Conservation (phyloP, 2,113 vertebrate species). For the Patagioenas fasciata region DNA sequence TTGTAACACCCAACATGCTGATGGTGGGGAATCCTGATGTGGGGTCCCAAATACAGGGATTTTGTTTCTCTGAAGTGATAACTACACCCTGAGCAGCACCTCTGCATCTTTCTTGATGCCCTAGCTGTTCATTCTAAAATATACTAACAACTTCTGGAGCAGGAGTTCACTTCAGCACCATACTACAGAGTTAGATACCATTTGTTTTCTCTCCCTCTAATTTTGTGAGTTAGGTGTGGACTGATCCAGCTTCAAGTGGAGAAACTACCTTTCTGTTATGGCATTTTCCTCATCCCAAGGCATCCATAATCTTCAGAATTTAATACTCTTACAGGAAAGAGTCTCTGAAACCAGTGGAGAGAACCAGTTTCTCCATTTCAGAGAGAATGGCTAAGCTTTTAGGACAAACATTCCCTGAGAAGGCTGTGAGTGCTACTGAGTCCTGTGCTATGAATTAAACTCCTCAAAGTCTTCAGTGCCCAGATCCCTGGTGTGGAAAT, state of each 20-base stretch:
- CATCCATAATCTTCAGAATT: not conserved
- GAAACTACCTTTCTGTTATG: not conserved
- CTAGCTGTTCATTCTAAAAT: not conserved
- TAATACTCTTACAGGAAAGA: not conserved
- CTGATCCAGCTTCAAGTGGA: not conserved
- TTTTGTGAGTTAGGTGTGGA: not conserved
- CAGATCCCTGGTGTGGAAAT: not conserved
- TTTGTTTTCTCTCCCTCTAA: not conserved
- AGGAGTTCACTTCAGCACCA: not conserved
- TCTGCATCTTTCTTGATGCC: not conserved
- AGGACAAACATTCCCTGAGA: not conserved
- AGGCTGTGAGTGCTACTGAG: not conserved
- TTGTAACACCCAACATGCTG: not conserved
- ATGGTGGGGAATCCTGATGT: not conserved
- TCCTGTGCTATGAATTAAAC: not conserved
- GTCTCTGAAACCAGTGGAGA: not conserved
- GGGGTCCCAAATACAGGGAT: not conserved
- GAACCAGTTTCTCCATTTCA: not conserved
- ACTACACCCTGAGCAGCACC: not conserved
- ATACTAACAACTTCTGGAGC: not conserved
- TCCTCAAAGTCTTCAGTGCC: not conserved
- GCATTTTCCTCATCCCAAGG: not conserved
- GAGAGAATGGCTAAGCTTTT: not conserved
- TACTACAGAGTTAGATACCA: not conserved
- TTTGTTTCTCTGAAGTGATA: not conserved